phyloP scores from a whole-genome alignment of 1,140 invertebrate genomes.

The Papilio xuthus region DNA sequence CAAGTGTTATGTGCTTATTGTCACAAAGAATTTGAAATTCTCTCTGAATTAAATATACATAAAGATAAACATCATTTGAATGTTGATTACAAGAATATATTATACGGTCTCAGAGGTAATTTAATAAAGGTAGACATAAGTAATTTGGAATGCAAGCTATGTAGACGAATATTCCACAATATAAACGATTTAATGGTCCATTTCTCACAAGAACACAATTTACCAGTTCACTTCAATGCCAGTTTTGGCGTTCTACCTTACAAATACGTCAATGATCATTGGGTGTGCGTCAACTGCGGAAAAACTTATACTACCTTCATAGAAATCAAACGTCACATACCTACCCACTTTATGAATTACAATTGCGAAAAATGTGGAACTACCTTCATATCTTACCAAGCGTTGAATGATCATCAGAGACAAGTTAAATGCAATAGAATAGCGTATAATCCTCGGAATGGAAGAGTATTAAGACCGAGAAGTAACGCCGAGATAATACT shows the following conservation, averaged over 20 bases:
- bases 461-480: conserved; percentile 60
- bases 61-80: conserved; percentile 61
- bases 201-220: conserved; percentile 64
- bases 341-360: conserved; percentile 70
- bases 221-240: conserved; percentile 67
- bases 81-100: conserved; percentile 70
- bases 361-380: conserved; percentile 74
- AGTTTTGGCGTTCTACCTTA: conserved; percentile 71
- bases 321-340: conserved; percentile 67
- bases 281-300: conserved; percentile 69
- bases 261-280: conserved; percentile 61
- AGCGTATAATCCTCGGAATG: conserved; percentile 69
- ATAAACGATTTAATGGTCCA: conserved; percentile 68
- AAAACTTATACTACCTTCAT: conserved; percentile 60
- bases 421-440: conserved; percentile 72
- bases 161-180: conserved; percentile 56
- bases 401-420: conserved; percentile 64
- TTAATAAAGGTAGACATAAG: conserved; percentile 74
- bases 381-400: conserved; percentile 66
- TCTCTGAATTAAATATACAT: conserved; percentile 60
- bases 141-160: conserved; percentile 69
- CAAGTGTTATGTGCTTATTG: conserved; percentile 74
- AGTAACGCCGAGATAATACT: conserved; percentile 72
- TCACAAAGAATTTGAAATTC: conserved; percentile 64
- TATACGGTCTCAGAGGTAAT: conserved; percentile 72